Evolutionary conservation across 1,140 invertebrate species (phyloP), one percentile per base, ranked within the genome.

Genomic region (Octopus sinensis): DNA sequence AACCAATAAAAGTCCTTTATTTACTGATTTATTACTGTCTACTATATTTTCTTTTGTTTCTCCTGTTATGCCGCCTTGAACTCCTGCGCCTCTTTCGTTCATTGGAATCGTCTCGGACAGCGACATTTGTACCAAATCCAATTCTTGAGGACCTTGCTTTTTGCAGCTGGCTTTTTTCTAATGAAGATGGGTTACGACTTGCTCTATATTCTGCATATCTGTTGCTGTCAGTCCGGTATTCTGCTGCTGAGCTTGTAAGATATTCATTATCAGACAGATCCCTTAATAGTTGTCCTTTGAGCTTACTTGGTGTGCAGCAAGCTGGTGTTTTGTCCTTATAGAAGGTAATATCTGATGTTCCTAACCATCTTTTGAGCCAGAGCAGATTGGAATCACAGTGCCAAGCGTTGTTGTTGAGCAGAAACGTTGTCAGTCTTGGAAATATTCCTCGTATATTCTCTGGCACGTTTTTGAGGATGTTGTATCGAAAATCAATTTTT

Each of bases 401-500:
- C 88, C 91, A 91, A 1, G 88, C 84, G 84, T 92, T 92, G 6
- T 89, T 90, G 83, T 90, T 90, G 79, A 92, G 81, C 71, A 90
- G 87, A 73, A 92, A 82, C 3, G 88, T 84, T 71, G 88, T 83
- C 9, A 96, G 86, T 85, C 95, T 93, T 0, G 94, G 93, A 68
- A 96, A 92, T 84, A 94, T 93, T 83, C 93, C 93, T 52, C 93
- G 90, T 30, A 96, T 90, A 87, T 95, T 94, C 56, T 92, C 92
- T 82, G 93, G 91, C 13, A 96, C 90, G 52, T 90, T 92, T 53
- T 92, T 92, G 80, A 96, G 91, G 82, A 93, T 92, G 54, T 92
- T 92, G 81, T 92, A 91, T 85, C 94, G 93, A 62, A 96, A 88
- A 89, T 96, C 93, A 12, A 97, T 89, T 83, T 94, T 92, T 84